Base-by-base conservation (phyloP, 2,113 vertebrate genomes). In the Scopus umbretta region DNA sequence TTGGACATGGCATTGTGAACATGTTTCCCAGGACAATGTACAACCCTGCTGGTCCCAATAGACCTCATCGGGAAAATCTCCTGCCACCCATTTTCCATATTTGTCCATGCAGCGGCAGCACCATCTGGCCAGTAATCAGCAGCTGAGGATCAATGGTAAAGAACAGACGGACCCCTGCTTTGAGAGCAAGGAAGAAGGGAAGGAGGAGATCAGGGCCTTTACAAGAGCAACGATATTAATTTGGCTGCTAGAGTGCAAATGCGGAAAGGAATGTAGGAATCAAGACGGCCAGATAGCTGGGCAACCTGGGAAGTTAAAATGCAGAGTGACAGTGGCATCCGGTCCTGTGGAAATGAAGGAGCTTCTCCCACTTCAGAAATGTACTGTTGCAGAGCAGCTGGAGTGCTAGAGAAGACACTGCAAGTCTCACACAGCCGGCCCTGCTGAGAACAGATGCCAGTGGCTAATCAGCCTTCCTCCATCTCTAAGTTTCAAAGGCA, bases 281-380 rank as follows among this genome's bases (percentile, higher is more conserved):
- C 0, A 1, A 86, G 45, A 32, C 32, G 92, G 71, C 58, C 45
- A 62, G n/a, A 50, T 0, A 47, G 34, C 45, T 63, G 45, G 70
- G 58, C 61, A 55, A 42, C 63, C 74, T 66, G 55, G 53, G 15
- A 70, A 55, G 38, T n/a, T 47, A 36, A 58, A 80, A 59, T 8
- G n/a, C 56, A 84, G 92, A 74, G 42, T 80, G 85, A 83, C 88
- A 93, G 75, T 43, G 63, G 70, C 91, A 88, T 47, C 40, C 3
- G 1, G 42, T 16, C 61, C 79, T 2, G 1, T 5, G 53, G 86
- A 78, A 91, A 71, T 0, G 10, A 88, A 34, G 42, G 42, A 79
- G 61, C 52, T 96, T 89, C 68, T 90, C 75, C 76, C 80, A 59
- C 10, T 30, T 84, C 43, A 95, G 79, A 92, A 88, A 88, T 42